Evolutionary conservation across 2,888 invertebrate genomes (phyloP).

Genomic region (Zhuqinia jingwanae): DNA sequence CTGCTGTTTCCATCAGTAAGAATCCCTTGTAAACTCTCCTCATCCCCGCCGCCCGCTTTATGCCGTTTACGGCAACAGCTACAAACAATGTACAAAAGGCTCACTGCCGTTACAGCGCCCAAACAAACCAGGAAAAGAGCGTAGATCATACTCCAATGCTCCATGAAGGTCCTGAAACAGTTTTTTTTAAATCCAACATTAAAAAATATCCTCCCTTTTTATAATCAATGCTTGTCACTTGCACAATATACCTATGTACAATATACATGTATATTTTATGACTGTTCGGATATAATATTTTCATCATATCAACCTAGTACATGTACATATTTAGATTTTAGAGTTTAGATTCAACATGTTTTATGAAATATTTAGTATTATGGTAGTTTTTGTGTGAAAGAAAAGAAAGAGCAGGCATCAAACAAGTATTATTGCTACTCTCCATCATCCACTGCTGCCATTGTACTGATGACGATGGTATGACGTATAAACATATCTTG

Average conservation of each 20-base stretch:
- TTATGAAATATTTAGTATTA: too few relatives aligned
- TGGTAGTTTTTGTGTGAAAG: too few relatives aligned
- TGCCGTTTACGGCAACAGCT: constrained; percentile 79
- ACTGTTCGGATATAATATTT: too few relatives aligned
- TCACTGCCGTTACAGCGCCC: constrained; percentile 74
- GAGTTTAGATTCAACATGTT: too few relatives aligned
- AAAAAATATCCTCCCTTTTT: neutral
- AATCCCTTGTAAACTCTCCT: constrained; percentile 79
- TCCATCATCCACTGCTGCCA: neutral
- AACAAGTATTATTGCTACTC: neutral
- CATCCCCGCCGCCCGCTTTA: constrained; percentile 77
- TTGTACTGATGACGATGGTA: neutral
- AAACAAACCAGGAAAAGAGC: constrained; percentile 74
- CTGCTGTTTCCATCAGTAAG: constrained; percentile 79
- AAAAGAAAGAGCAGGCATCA: constrained; percentile 6
- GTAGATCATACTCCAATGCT: constrained; percentile 74
- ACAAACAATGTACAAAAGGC: constrained; percentile 77
- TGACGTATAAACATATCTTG: neutral
- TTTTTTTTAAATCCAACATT: neutral
- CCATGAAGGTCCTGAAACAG: constrained; percentile 65
- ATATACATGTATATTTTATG: too few relatives aligned
- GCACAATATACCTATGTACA: too few relatives aligned
- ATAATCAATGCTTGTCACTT: too few relatives aligned
- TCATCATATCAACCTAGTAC: too few relatives aligned
- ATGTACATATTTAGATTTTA: too few relatives aligned